Base-by-base conservation (phyloP, 2,888 invertebrate species). In the Ctena decussata region DNA sequence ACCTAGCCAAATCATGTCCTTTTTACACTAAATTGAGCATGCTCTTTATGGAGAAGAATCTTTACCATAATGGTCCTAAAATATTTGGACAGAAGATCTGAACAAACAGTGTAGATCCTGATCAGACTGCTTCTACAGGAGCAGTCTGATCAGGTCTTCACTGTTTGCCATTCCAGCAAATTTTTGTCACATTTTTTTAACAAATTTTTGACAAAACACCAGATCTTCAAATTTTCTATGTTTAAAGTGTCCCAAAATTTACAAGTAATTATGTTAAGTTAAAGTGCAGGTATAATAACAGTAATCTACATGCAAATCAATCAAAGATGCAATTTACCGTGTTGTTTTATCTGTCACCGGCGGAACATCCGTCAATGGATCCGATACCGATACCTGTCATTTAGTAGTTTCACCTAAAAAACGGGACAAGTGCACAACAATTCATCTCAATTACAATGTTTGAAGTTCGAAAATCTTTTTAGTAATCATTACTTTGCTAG, bases 1-100 rank as follows among this genome's bases (percentile, higher is more conserved):
- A 84, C 79, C 82, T 84, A 76, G 12, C 21, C 5, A 8, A 53
- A n/a, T n/a, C 21, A 65, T 37, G 21, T 37, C 37, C n/a, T 39
- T 37, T 37, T 70, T 18, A 70, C 6, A 37, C 37, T 21, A 37
- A 70, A 32, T 37, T 3, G 39, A 37, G 70, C 21, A 37, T 37
- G 70, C n/a, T 37, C 24, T 70, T 70, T 70, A 32, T 3, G 70
- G 11, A 21, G 35, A 37, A n/a, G 15, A 70, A 70, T n/a, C n/a
- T n/a, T n/a, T n/a, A n/a, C n/a, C n/a, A n/a, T n/a, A n/a, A n/a
- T n/a, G n/a, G n/a, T n/a, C n/a, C n/a, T n/a, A n/a, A n/a, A n/a
- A n/a, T n/a, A n/a, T n/a, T n/a, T n/a, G n/a, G n/a, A n/a, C n/a
- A n/a, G n/a, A n/a, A n/a, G n/a, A n/a, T n/a, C n/a, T n/a, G n/a